Base-by-base conservation (phyloP, 92 coral and sea anemone genomes). In the Siderastrea radians region DNA sequence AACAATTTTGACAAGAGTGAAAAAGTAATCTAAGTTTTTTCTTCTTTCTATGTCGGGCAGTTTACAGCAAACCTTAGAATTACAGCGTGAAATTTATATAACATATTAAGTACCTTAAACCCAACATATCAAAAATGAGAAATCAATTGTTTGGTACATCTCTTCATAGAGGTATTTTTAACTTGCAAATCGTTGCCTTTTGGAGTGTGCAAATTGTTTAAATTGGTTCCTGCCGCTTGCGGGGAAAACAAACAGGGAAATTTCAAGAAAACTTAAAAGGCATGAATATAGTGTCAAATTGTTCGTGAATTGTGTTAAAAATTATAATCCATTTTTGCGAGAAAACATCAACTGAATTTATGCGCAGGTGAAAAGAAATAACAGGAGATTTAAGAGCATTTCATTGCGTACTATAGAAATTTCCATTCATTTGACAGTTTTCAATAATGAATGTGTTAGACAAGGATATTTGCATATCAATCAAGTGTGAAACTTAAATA, bases 371-470 rank as follows among this genome's bases (percentile, higher is more conserved):
- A 61, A 48, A 74, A 19, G 57, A 6, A 54, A 52, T 47, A 55
- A 43, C 5, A 57, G 49, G 17, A 5, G 70, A 11, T 16, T 2
- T 38, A 73, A 59, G 19, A 72, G 87, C 51, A 13, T 75, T 50
- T 73, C 51, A 17, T 7, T 49, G 58, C 54, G 13, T n/a, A 49
- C 66, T 82, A 55, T 10, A 14, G 78, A 70, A 82, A 73, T 50
- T 50, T 62, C 13, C 74, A 74, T 73, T 84, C 80, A 74, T 51
- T 43, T 84, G 87, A 61, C 73, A 62, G 72, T 84, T 84, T 84
- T 84, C 87, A 84, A 84, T 84, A 9, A 74, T 84, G 87, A 73
- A 84, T 84, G 87, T 59, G 81, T 84, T 60, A 63, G 72, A 69
- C 44, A 74, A 63, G 26, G 51, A 8, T 74, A 73, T 74, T 74